Evolutionary conservation across 1,140 invertebrate genomes (phyloP), one percentile per base, ranked within the genome.

Genomic region (Chrysopa pallens): DNA sequence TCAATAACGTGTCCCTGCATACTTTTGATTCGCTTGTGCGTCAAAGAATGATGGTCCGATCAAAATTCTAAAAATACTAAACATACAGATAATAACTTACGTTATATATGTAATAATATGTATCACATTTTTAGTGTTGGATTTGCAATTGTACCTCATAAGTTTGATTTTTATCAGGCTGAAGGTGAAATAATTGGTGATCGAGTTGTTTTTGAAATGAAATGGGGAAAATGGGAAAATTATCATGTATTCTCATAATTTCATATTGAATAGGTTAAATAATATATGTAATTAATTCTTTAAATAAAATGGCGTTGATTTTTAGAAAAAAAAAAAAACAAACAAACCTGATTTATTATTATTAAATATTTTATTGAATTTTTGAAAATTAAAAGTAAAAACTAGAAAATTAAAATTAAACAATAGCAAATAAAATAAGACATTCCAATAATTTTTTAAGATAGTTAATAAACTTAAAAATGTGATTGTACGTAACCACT

Each of bases 81-180:
- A 28, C 46, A 49, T 38, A 46, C 48, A 4, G 43, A 48, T 23
- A 27, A 51, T 47, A 29, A 33, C 50, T 51, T 46, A 41, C 14
- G 42, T 3, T 39, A 39, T 31, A 36, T 35, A 41, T 45, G 1
- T 29, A 15, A 2, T 41, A 28, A 23, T 43, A 17, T 41, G 42
- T 15, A 38, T 42, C 43, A 38, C 46, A 43, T 12, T 58, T 63
- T 44, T 48, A 66, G 63, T 31, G 42, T 54, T 14, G 58, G 49
- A 4, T 64, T 58, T 38, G 60, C 62, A 48, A 43, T 66, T n/a
- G 46, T 43, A 14, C 59, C 62, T 9, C 43, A 49, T 5, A 52
- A 47, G 23, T 56, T 64, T 42, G 63, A 64, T 42, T 66, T 64
- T 49, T 64, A 62, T 45, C 53, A 50, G 31, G 46, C 54, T 1